These are phyloP conservation scores for Thomomys bottae DNA, from an alignment of 2,113 vertebrate genomes.

Conservation along the genomic window DNA sequence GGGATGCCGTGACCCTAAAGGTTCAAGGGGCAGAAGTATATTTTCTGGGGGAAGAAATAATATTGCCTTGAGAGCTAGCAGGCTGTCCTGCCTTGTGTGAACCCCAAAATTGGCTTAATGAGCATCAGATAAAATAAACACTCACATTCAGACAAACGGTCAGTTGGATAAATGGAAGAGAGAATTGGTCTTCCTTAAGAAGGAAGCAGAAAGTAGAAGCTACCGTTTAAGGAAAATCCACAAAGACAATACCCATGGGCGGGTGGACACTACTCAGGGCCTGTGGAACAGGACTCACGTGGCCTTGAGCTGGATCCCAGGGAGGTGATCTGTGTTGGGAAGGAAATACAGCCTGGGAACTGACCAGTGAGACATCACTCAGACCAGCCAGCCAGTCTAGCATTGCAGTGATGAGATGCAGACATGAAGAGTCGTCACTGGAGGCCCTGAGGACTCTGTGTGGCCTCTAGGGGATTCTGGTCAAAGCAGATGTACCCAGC, in stretches of 20 bases:
- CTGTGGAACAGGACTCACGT: too few relatives aligned
- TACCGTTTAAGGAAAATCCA: too few relatives aligned
- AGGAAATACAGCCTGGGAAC: too few relatives aligned
- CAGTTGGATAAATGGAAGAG: neutral
- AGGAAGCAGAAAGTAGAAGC: neutral
- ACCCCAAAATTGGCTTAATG: too few relatives aligned
- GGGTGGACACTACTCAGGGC: too few relatives aligned
- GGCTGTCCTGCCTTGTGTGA: too few relatives aligned
- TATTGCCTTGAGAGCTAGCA: too few relatives aligned
- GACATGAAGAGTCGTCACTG: neutral
- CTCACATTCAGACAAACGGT: neutral
- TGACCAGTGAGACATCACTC: neutral
- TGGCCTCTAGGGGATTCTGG: neutral
- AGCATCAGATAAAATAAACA: neutral
- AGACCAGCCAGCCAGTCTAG: fast-evolving
- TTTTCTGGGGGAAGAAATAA: neutral
- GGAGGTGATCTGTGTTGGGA: too few relatives aligned
- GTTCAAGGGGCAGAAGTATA: neutral
- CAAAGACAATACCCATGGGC: neutral
- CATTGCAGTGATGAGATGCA: fast-evolving
- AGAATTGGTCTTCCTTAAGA: neutral
- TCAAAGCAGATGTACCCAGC: neutral
- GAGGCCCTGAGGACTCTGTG: fast-evolving
- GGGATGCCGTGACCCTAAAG: neutral
- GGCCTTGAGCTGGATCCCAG: too few relatives aligned